phyloP scores from a whole-genome alignment of 1,140 invertebrate species.

The Brachionus rotundiformis region DNA sequence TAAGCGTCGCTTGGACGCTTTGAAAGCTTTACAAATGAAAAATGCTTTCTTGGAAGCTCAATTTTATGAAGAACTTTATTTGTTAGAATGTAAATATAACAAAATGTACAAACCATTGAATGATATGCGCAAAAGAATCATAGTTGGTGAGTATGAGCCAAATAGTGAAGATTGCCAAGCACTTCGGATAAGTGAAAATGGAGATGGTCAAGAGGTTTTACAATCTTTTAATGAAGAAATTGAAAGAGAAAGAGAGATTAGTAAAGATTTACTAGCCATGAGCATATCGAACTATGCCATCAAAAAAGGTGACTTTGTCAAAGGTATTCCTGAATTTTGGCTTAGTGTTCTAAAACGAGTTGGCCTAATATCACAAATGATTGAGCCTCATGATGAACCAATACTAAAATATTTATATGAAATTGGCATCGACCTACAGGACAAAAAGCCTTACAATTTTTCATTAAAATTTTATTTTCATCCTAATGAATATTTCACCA shows the following conservation, averaged over 20 bases:
- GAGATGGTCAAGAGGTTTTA: constrained; percentile 61
- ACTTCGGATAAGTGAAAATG: constrained; percentile 10
- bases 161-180: constrained; percentile 73
- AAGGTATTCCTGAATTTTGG: constrained; percentile 95
- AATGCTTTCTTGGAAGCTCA: constrained; percentile 84
- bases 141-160: constrained; percentile 80
- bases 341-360: constrained; percentile 92
- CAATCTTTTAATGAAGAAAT: constrained; percentile 64
- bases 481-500: constrained; percentile 91
- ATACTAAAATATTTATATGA: constrained; percentile 87
- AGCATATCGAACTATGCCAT: constrained; percentile 13
- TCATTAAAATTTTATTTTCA: constrained; percentile 89
- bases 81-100: constrained; percentile 86
- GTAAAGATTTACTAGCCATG: constrained; percentile 55
- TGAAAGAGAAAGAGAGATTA: constrained; percentile 65
- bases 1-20: constrained; percentile 76
- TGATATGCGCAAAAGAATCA: constrained; percentile 73
- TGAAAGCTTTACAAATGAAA: constrained; percentile 87
- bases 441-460: constrained; percentile 70
- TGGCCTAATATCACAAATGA: constrained; percentile 84
- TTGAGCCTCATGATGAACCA: constrained; percentile 85
- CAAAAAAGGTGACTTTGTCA: constrained; percentile 53
- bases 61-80: constrained; percentile 92
- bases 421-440: constrained; percentile 70
- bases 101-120: constrained; percentile 77